Conservation (phyloP, 2,797 vertebrate genomes). For the Coilia nasus region DNA sequence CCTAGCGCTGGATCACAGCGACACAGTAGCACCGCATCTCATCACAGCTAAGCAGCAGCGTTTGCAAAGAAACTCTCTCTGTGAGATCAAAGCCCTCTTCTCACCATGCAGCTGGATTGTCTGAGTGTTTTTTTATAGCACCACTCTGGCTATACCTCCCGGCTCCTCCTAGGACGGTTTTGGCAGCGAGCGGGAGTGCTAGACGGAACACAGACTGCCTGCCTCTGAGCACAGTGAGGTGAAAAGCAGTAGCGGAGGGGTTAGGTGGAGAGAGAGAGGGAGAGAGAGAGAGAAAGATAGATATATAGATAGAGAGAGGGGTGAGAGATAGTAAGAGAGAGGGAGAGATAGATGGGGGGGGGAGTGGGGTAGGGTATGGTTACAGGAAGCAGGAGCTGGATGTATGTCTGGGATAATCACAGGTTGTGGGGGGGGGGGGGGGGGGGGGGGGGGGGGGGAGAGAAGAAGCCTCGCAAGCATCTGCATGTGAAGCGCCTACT, state of each 20-base stretch:
- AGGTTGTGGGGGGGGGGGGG: conserved; percentile 60
- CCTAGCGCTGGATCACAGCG: background rate
- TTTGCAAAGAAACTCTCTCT: conserved; percentile 5
- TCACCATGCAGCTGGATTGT: background rate
- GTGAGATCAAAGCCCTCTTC: conserved; percentile 31
- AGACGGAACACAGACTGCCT: background rate
- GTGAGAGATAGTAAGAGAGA: conserved; percentile 73
- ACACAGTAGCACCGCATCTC: background rate
- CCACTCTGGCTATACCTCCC: background rate
- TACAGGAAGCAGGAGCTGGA: conserved; percentile 54
- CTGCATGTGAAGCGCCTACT: conserved; percentile 64
- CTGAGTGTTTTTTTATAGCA: background rate
- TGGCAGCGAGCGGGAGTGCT: conserved; percentile 12
- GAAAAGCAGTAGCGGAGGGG: background rate
- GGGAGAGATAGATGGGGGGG: background rate
- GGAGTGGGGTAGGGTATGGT: conserved; percentile 14
- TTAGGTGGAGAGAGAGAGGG: background rate
- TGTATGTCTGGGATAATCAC: conserved; percentile 75
- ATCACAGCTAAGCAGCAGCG: background rate
- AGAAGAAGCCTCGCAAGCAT: conserved; percentile 66
- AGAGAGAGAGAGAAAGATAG: background rate
- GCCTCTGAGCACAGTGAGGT: background rate
- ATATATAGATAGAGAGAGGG: background rate
- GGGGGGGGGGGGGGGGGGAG: conserved; percentile 35
- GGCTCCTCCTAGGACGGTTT: conserved; percentile 5